Evolutionary conservation across 1,140 invertebrate species (phyloP).

Genomic region (Euschistus heros): DNA sequence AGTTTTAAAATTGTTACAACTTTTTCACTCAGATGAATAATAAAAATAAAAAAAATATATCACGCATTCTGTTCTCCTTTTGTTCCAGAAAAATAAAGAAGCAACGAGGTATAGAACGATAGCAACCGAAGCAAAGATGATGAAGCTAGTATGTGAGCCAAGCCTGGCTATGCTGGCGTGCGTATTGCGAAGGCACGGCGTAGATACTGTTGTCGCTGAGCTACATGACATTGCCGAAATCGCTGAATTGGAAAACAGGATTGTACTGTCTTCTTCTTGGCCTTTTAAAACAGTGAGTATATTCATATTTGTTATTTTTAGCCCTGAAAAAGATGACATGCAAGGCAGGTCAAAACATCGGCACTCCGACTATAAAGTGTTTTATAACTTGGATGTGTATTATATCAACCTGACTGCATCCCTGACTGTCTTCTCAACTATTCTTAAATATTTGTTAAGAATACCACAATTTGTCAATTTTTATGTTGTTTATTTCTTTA

Average conservation of each 20-base stretch:
- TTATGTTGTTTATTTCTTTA: too few species aligned
- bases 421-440: too few species aligned
- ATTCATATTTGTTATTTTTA: not conserved
- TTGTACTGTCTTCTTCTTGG: slow-evolving; percentile 9
- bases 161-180: slow-evolving; percentile 45
- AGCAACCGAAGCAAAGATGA: slow-evolving; percentile 26
- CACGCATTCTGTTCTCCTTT: not conserved
- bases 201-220: slow-evolving; percentile 44
- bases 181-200: slow-evolving; percentile 50
- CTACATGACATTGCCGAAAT: slow-evolving; percentile 4
- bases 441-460: too few species aligned
- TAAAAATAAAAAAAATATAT: too few species aligned
- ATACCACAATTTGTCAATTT: too few species aligned
- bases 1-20: too few species aligned
- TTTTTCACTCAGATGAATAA: too few species aligned
- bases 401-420: too few species aligned
- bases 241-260: not conserved
- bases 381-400: too few species aligned
- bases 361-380: too few species aligned
- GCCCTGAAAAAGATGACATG: slow-evolving; percentile 17
- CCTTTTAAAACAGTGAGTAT: not conserved
- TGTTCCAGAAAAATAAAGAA: not conserved
- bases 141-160: slow-evolving; percentile 44
- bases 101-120: not conserved
- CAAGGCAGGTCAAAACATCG: too few species aligned